Conservation (phyloP, 2,797 vertebrate species). For the Pyrrhura leucotis region DNA sequence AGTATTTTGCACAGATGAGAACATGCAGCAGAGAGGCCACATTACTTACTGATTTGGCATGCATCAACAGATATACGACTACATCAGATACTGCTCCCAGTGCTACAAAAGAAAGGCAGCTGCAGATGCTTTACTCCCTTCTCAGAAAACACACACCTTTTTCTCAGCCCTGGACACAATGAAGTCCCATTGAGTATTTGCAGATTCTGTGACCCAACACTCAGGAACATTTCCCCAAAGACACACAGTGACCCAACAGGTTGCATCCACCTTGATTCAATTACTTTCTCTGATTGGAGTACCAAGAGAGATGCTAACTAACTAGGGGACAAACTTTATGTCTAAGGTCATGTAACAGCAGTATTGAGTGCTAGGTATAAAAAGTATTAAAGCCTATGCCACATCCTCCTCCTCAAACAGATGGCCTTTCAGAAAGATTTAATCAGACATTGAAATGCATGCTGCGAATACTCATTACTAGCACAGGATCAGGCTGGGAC, state of each 20-base stretch:
- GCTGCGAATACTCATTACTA: constrained; percentile 71
- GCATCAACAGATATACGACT: neutral
- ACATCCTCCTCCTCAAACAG: constrained; percentile 65
- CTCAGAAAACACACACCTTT: neutral
- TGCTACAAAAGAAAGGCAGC: neutral
- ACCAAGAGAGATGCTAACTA: neutral
- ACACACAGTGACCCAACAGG: neutral
- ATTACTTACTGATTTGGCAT: neutral
- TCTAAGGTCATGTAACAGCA: constrained; percentile 59
- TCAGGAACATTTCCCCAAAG: neutral
- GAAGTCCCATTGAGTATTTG: neutral
- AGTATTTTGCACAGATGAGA: neutral
- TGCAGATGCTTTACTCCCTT: neutral
- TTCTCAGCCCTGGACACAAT: neutral
- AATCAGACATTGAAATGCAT: constrained; percentile 71
- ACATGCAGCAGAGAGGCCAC: neutral
- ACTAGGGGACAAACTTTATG: constrained; percentile 30
- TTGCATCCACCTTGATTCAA: neutral
- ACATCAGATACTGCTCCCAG: neutral
- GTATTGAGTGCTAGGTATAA: constrained; percentile 28
- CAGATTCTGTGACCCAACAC: neutral
- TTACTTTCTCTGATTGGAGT: neutral
- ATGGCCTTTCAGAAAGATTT: constrained; percentile 73
- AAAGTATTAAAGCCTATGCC: constrained; percentile 54
- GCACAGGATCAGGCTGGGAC: constrained; percentile 64